Conservation (phyloP, 2,797 vertebrate genomes). For the Apogon talboti region DNA sequence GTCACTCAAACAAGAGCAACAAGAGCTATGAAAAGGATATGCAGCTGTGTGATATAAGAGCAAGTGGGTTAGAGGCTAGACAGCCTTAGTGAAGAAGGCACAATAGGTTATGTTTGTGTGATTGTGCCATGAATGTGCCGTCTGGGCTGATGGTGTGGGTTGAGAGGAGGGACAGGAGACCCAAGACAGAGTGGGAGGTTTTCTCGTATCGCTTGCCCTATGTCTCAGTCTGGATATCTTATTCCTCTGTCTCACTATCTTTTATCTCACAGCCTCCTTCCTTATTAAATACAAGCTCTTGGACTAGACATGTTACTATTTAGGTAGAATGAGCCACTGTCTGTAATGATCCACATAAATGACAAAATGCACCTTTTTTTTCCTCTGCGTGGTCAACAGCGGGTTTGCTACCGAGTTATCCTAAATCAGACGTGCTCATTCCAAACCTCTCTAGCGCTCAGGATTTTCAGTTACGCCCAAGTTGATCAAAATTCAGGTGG, state of each 20-base stretch:
- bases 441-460: too few relatives aligned
- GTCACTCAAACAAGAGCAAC: constrained; percentile 71
- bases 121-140: constrained; percentile 56
- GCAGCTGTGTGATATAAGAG: constrained; percentile 62
- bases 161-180: constrained; percentile 58
- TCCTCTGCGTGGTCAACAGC: not conserved
- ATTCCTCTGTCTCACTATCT: constrained; percentile 29
- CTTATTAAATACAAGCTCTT: not conserved
- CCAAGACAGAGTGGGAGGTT: constrained; percentile 62
- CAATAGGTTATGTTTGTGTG: constrained; percentile 61
- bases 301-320: constrained; percentile 12
- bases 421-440: too few relatives aligned
- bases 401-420: too few relatives aligned
- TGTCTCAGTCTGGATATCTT: constrained; percentile 50
- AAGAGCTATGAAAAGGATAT: constrained; percentile 57
- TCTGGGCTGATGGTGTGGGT: constrained; percentile 59
- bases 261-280: constrained; percentile 40
- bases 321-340: constrained; percentile 3
- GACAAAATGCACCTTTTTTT: constrained; percentile 5
- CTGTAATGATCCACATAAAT: constrained; percentile 5
- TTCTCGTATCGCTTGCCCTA: constrained; percentile 47
- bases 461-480: too few relatives aligned
- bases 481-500: too few relatives aligned
- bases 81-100: constrained; percentile 50
- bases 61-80: constrained; percentile 59